Conservation (phyloP, 2,797 vertebrate genomes). For the Sebastes cheni region DNA sequence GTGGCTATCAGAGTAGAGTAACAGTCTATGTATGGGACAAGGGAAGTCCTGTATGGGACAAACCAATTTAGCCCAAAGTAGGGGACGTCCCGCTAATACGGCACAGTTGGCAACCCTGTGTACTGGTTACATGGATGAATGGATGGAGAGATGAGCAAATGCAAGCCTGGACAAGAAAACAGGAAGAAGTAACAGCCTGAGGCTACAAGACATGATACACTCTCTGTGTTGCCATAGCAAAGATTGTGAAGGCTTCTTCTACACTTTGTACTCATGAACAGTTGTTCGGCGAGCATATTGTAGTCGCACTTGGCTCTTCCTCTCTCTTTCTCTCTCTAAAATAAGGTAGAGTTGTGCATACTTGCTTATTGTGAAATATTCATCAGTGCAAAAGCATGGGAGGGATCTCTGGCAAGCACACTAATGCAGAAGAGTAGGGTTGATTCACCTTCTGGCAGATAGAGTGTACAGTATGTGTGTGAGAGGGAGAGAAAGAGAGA, state of each 20-base stretch:
- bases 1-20: background rate
- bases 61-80: background rate
- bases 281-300: conserved; percentile 16
- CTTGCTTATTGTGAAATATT: conserved; percentile 71
- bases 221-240: conserved; percentile 6
- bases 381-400: conserved; percentile 54
- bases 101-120: background rate
- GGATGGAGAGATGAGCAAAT: conserved; percentile 1
- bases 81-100: background rate
- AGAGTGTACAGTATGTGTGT: conserved; percentile 13
- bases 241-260: conserved; percentile 21
- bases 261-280: conserved; percentile 13
- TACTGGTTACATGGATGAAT: background rate
- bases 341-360: conserved; percentile 38
- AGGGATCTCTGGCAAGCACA: conserved; percentile 47
- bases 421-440: conserved; percentile 51
- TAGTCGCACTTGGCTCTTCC: conserved; percentile 4
- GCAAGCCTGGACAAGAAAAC: background rate
- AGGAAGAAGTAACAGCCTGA: background rate
- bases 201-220: background rate
- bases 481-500: conserved; percentile 13
- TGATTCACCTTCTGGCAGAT: conserved; percentile 59
- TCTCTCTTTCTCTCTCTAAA: conserved; percentile 5
- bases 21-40: background rate
- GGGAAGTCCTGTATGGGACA: background rate